These are phyloP conservation scores for Oncorhynchus kisutch DNA, from an alignment of 2,113 vertebrate species.

Conservation along the genomic window DNA sequence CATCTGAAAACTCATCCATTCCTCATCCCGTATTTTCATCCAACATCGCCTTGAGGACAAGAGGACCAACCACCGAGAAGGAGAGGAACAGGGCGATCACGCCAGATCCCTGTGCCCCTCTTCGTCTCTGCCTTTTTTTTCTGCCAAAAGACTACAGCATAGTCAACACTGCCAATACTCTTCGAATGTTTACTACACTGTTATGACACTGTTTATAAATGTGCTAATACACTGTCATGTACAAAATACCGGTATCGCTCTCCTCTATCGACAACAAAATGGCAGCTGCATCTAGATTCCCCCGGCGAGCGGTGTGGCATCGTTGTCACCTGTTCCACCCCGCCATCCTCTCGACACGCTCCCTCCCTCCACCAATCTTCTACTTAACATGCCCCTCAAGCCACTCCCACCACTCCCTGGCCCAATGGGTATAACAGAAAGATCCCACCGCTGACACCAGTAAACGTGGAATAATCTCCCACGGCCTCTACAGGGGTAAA, in stretches of 20 bases:
- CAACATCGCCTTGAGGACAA: constrained; percentile 43
- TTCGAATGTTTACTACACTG: constrained; percentile 39
- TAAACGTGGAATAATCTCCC: constrained; percentile 11
- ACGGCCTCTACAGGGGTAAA: constrained; percentile 11
- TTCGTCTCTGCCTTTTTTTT: constrained; percentile 23
- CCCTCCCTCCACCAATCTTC: constrained; percentile 39
- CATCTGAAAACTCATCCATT: background rate
- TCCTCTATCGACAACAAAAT: constrained; percentile 11
- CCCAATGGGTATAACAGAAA: background rate
- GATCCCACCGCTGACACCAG: background rate
- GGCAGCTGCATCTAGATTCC: constrained; percentile 3
- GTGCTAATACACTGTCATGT: constrained; percentile 31
- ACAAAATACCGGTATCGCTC: constrained; percentile 19
- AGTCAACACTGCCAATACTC: constrained; percentile 56
- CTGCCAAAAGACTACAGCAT: constrained; percentile 54
- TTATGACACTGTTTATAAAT: constrained; percentile 31
- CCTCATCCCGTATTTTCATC: background rate
- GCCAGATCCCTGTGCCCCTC: background rate
- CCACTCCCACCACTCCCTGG: background rate
- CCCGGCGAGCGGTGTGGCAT: background rate
- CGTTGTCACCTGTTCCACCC: background rate
- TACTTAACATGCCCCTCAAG: background rate
- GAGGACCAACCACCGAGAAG: constrained; percentile 53
- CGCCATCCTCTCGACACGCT: constrained; percentile 16
- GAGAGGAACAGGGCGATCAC: constrained; percentile 18